Conservation (phyloP, 2,113 vertebrate species). For the Himantopus leucocephalus region DNA sequence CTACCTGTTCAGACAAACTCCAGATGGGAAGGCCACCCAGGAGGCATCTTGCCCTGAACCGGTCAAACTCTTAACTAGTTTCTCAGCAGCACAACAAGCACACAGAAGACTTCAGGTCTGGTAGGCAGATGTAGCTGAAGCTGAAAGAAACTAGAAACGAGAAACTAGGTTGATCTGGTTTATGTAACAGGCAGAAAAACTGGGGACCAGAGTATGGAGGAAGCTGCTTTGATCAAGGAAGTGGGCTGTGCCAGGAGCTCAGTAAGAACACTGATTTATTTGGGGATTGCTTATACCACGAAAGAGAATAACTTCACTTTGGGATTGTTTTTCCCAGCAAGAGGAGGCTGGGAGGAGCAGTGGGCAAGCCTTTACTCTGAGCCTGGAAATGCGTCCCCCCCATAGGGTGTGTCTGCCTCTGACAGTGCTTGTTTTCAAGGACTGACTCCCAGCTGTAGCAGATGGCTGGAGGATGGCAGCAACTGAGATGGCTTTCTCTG, state of each 20-base stretch:
- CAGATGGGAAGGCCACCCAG: constrained; percentile 53
- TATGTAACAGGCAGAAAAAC: constrained; percentile 14
- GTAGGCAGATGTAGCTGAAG: constrained; percentile 51
- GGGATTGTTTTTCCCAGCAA: constrained; percentile 55
- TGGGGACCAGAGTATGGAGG: background rate
- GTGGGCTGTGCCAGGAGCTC: constrained; percentile 2
- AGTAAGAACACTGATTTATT: constrained; percentile 30
- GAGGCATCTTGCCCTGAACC: background rate
- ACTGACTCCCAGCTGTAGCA: constrained; percentile 35
- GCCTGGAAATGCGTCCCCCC: constrained; percentile 7
- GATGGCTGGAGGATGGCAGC: constrained; percentile 42
- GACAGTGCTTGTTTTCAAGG: constrained; percentile 11
- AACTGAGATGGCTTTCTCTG: background rate
- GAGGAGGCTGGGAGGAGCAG: constrained; percentile 45
- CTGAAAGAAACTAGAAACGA: constrained; percentile 15
- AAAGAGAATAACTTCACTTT: constrained; percentile 44
- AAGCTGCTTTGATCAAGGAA: constrained; percentile 21
- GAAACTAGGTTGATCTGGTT: constrained; percentile 44
- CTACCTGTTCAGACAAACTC: constrained; percentile 53
- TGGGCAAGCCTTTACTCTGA: constrained; percentile 30
- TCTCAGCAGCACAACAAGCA: background rate
- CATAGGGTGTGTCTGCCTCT: constrained; percentile 35
- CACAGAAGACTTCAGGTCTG: constrained; percentile 28
- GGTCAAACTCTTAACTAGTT: constrained; percentile 4
- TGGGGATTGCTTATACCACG: background rate